A percentile compares a stretch with the other conserved stretches of the same genome.
These are phyloP conservation scores for Andrena marginata DNA, from an alignment of 2,888 invertebrate genomes.

Conservation along the genomic window DNA sequence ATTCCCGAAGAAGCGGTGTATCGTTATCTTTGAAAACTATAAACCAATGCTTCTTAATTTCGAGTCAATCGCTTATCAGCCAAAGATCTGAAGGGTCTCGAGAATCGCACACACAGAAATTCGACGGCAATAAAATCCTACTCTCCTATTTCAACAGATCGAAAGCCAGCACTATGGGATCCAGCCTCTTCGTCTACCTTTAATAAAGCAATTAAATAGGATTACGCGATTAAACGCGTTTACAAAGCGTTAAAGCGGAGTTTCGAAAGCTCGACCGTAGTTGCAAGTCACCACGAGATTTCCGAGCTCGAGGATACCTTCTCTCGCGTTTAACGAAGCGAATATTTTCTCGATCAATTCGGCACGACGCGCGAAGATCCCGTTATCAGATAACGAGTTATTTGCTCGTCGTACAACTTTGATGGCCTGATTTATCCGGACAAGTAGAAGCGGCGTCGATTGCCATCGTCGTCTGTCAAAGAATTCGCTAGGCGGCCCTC, in stretches of 20 bases:
- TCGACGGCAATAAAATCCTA: not conserved
- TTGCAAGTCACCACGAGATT: not conserved
- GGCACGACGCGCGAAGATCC: constrained; percentile 5
- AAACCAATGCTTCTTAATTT: not conserved
- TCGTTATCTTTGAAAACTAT: not conserved
- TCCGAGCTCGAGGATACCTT: not conserved
- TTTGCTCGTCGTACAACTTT: constrained; percentile 37
- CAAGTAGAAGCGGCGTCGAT: constrained; percentile 12
- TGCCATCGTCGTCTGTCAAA: constrained; percentile 29
- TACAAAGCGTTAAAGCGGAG: not conserved
- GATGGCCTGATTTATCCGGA: constrained; percentile 34
- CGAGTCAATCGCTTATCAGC: not conserved
- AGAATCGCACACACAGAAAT: not conserved
- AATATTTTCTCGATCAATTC: constrained; percentile 44
- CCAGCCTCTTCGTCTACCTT: not conserved
- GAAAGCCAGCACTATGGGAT: not conserved
- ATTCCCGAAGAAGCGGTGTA: no score
- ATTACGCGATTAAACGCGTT: not conserved
- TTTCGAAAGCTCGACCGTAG: not conserved
- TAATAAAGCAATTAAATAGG: constrained; percentile 36
- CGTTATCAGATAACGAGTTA: constrained; percentile 66
- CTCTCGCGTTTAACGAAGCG: not conserved
- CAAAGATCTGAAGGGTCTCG: not conserved
- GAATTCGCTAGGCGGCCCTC: constrained; percentile 2
- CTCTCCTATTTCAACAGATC: not conserved